Conservation (phyloP, 2,797 vertebrate species). For the Hoplostethus mediterraneus region DNA sequence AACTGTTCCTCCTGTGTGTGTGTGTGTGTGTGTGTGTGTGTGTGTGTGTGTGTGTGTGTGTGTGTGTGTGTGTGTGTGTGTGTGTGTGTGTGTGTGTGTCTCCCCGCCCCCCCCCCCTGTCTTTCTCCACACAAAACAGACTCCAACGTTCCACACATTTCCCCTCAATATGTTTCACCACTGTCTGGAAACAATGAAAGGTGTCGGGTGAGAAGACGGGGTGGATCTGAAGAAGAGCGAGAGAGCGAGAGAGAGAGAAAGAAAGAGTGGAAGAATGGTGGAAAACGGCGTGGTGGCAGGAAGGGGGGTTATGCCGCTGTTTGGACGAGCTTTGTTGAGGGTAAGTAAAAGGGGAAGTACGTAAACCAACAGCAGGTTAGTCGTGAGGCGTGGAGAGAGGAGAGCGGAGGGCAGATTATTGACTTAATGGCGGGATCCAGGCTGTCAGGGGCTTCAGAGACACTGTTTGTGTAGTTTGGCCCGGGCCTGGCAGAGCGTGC, state of each 20-base stretch:
- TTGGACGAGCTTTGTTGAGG: conserved; percentile 74
- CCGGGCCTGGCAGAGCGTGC: conserved; percentile 52
- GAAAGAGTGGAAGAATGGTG: conserved; percentile 53
- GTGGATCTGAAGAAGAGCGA: background rate
- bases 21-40: conserved; percentile 45
- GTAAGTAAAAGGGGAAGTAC: conserved; percentile 74
- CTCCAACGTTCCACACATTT: conserved; percentile 63
- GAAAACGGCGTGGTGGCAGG: conserved; percentile 64
- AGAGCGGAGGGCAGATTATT: conserved; percentile 65
- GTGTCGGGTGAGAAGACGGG: conserved; percentile 50
- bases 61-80: conserved; percentile 43
- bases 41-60: conserved; percentile 48
- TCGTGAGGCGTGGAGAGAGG: conserved; percentile 48
- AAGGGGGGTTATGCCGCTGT: conserved; percentile 68
- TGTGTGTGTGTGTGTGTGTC: conserved; percentile 39
- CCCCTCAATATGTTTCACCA: conserved; percentile 66
- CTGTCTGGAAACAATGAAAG: conserved; percentile 79
- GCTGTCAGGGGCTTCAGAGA: conserved; percentile 74
- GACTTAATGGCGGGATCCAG: conserved; percentile 73
- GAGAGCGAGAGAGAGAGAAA: background rate
- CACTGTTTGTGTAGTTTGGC: conserved; percentile 78
- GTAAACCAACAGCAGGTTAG: conserved; percentile 65
- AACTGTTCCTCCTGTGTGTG: conserved; percentile 62
- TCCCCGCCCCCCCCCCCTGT: background rate
- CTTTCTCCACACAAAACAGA: conserved; percentile 58